Percentiles rank a stretch among this genome's conserved stretches.
Evolutionary conservation across 2,797 vertebrate genomes (phyloP).

Genomic region (Pogonophryne albipinna): DNA sequence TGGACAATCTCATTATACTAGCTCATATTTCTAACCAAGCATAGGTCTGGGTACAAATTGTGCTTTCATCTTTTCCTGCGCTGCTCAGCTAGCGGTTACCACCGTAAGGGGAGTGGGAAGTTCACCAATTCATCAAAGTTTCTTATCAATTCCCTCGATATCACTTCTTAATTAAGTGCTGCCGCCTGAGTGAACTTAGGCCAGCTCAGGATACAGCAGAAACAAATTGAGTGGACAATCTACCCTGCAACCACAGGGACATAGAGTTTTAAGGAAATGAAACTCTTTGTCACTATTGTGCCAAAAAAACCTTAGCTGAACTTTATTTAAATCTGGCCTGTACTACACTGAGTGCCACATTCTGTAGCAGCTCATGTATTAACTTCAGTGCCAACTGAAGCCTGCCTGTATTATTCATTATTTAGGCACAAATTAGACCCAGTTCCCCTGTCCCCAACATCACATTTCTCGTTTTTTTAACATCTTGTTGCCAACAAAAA

Average conservation of each 20-base stretch:
- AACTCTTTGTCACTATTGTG: conserved; percentile 13
- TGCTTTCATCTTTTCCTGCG: conserved; percentile 57
- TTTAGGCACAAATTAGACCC: conserved; percentile 51
- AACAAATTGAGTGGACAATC: conserved; percentile 42
- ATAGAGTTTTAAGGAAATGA: conserved; percentile 15
- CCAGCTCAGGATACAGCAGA: conserved; percentile 31
- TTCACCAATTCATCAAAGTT: conserved; percentile 61
- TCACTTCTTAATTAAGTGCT: conserved; percentile 58
- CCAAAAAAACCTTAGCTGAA: conserved; percentile 9
- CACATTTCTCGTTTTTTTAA: conserved; percentile 52
- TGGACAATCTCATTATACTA: conserved; percentile 69
- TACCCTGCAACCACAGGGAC: conserved; percentile 19
- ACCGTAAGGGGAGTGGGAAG: conserved; percentile 15
- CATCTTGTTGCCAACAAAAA: conserved; percentile 58
- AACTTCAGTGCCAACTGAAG: conserved; percentile 20
- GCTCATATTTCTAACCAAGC: conserved; percentile 59
- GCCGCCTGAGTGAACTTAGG: conserved; percentile 42
- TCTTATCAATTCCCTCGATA: conserved; percentile 56
- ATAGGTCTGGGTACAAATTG: conserved; percentile 51
- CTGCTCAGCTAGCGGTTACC: conserved; percentile 1
- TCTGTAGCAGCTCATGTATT: conserved; percentile 45
- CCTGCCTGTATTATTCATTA: conserved; percentile 48
- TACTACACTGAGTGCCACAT: neutral
- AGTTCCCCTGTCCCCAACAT: conserved; percentile 40
- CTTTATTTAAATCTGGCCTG: conserved; percentile 26